Evolutionary conservation across 2,888 invertebrate genomes (phyloP), one percentile per base, ranked within the genome.

Genomic region (Agonopterix subpropinquella): DNA sequence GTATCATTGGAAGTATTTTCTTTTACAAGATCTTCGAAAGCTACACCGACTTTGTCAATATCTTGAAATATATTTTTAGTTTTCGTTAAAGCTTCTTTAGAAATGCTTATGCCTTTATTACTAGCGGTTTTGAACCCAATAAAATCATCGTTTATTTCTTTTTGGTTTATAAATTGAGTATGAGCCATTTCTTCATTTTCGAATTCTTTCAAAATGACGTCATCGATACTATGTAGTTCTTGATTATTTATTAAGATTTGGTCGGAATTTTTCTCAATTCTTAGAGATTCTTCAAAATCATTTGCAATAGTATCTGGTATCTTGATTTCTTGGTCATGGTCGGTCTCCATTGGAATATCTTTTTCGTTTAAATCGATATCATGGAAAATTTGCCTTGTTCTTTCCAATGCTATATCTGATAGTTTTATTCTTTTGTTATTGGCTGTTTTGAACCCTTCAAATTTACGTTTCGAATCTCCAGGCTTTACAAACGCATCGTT

Each of bases 391-490:
- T 58, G 59, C 56, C 65, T 67, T 28, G 65, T 62, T 52, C 53
- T 61, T 2, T 53, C 51, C 13, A 66, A 46, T 8, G 74, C 66
- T 49, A 59, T 56, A 15, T 70, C 64, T 15, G 75, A 73, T 7
- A 80, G 53, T 51, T 61, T 54, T 8, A 85, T 70, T 15, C 56
- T 62, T 62, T 78, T 80, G 13, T 77, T 76, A 55, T 71, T 76
- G 4, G 80, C 82, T 37, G 78, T 75, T 51, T 61, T 64, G 57
- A 85, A 84, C 44, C 80, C 83, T 36, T 59, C 51, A 13, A 54
- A 58, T 37, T 50, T 57, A 10, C 42, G 42, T 11, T 42, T 42
- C 7, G 28, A 28, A 28, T 28, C 28, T 28, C 5, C 1, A 7
- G 28, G 28, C 28, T 28, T 28, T 28, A 28, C 7, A 28, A 28